These are phyloP conservation scores for Tricholauxania praeusta DNA, from an alignment of 2,888 invertebrate genomes.

Conservation along the genomic window DNA sequence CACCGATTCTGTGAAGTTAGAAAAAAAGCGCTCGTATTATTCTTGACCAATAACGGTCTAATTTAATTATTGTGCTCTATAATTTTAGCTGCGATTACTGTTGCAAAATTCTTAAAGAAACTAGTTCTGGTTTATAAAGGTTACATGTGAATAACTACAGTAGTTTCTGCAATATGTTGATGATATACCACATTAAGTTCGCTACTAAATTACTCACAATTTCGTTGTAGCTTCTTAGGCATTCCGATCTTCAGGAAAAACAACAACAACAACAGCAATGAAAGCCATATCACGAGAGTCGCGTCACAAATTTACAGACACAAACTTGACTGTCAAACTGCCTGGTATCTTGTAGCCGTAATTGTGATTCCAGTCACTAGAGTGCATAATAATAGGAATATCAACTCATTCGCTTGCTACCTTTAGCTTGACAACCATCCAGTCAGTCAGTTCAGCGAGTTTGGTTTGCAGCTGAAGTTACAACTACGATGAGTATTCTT, in stretches of 20 bases:
- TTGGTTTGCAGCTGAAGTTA: constrained; percentile 40
- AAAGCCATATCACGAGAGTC: background rate
- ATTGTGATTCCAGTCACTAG: constrained; percentile 48
- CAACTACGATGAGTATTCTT: constrained; percentile 20
- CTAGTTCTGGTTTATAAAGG: too few relatives aligned
- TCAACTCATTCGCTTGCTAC: constrained; percentile 8
- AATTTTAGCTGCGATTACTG: too few relatives aligned
- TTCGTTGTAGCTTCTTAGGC: too few relatives aligned
- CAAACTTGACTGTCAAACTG: background rate
- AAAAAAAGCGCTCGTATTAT: too few relatives aligned
- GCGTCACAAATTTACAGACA: background rate
- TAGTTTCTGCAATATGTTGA: too few relatives aligned
- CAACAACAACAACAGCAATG: too few relatives aligned
- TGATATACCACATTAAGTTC: background rate
- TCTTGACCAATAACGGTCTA: too few relatives aligned
- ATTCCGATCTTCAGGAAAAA: too few relatives aligned
- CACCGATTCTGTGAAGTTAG: too few relatives aligned
- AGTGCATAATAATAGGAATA: constrained; percentile 38
- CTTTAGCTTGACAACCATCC: background rate
- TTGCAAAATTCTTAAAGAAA: too few relatives aligned
- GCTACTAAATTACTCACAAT: constrained; percentile 17
- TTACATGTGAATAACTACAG: too few relatives aligned
- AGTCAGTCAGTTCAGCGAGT: background rate
- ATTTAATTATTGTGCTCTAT: too few relatives aligned
- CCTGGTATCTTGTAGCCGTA: background rate